Evolutionary conservation across 2,797 vertebrate species (phyloP).

Genomic region (Sardinella longiceps): DNA sequence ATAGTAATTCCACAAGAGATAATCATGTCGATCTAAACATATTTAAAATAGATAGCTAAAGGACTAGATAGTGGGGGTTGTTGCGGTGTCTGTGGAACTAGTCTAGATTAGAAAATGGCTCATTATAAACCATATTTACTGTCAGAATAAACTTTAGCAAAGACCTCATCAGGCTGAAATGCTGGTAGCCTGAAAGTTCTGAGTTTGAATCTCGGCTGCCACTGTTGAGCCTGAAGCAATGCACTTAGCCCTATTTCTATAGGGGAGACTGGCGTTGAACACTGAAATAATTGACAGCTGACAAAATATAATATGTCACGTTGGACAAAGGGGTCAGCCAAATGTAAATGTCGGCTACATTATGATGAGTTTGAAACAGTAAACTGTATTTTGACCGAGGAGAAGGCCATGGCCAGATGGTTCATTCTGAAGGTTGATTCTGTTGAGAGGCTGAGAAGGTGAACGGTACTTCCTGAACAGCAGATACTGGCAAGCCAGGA

Average conservation of each 20-base stretch:
- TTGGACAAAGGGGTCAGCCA: neutral
- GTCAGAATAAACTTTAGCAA: neutral
- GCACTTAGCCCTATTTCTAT: too few relatives aligned
- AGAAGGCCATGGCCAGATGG: neutral
- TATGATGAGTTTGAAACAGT: neutral
- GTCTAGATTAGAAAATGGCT: neutral
- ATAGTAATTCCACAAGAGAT: too few relatives aligned
- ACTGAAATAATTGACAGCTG: too few relatives aligned
- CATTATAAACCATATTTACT: too few relatives aligned
- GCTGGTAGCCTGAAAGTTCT: too few relatives aligned
- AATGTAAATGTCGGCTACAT: neutral
- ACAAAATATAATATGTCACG: too few relatives aligned
- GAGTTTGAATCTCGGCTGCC: too few relatives aligned
- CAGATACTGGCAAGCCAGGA: neutral
- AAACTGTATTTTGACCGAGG: neutral
- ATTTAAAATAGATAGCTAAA: too few relatives aligned
- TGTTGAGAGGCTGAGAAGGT: neutral
- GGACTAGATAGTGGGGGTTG: neutral
- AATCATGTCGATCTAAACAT: too few relatives aligned
- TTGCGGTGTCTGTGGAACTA: neutral
- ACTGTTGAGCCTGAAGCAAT: too few relatives aligned
- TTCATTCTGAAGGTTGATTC: neutral
- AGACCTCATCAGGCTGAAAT: neutral
- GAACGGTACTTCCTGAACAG: constrained; percentile 23
- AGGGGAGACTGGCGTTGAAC: too few relatives aligned